Conservation (phyloP, 2,797 vertebrate species). For the Hemibagrus guttatus region DNA sequence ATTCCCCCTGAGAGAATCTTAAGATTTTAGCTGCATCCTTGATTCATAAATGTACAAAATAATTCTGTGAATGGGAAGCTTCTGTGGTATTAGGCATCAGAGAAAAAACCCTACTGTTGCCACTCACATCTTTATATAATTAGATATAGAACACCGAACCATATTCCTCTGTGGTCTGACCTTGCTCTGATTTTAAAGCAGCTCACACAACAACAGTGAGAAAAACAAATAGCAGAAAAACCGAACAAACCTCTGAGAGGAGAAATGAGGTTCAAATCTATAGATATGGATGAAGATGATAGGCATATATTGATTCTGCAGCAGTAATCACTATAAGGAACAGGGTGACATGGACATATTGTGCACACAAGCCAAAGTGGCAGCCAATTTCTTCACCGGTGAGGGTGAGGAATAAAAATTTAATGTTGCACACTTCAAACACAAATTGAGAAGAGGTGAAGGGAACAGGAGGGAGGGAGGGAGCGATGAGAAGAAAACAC, state of each 20-base stretch:
- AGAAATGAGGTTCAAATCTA: conserved; percentile 39
- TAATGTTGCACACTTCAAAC: conserved; percentile 50
- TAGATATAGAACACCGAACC: background rate
- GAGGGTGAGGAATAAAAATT: conserved; percentile 54
- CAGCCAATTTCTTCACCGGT: conserved; percentile 49
- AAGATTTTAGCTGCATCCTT: background rate
- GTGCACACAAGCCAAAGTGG: conserved; percentile 38
- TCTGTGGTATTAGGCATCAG: background rate
- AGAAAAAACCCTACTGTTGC: background rate
- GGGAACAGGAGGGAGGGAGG: conserved; percentile 17
- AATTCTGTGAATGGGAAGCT: background rate
- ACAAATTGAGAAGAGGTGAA: conserved; percentile 42
- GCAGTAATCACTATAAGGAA: conserved; percentile 44
- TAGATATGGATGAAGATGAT: conserved; percentile 31
- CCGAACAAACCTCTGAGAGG: background rate
- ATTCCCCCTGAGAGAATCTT: background rate
- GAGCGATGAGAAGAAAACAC: background rate
- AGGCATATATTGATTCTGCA: conserved; percentile 50
- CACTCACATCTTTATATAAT: background rate
- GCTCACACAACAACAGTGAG: background rate
- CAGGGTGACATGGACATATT: conserved; percentile 31
- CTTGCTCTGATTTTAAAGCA: conserved; percentile 20
- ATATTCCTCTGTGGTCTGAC: background rate
- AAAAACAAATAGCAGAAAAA: background rate
- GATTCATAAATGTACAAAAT: background rate